Base-by-base conservation (phyloP, 2,888 invertebrate genomes). In the Dynastes maya region DNA sequence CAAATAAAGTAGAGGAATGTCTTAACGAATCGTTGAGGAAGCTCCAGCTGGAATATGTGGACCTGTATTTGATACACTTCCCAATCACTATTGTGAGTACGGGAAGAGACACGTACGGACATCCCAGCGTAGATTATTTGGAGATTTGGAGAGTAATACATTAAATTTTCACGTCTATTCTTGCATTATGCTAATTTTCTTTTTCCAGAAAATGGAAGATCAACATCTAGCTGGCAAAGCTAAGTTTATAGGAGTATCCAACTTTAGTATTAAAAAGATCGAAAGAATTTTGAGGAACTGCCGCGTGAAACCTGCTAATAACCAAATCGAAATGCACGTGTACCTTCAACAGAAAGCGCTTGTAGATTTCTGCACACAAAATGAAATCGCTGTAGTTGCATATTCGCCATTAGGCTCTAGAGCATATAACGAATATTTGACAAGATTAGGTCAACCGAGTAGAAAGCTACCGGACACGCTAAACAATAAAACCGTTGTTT, bases 221-320 rank as follows among this genome's bases (percentile, higher is more conserved):
- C 71, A 71, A 40, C 37, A 71, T 8, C 16, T 58, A 5, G 71
- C 71, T 6, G 71, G 71, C 0, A 55, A 55, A 58, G 90, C 93
- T 0, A 94, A 92, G 82, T 91, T 95, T 22, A 94, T 97, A 84
- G 97, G 97, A 0, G 87, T 96, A 5, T 96, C 96, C 0, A 97
- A 97, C 86, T 92, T 95, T 85, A 95, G 93, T 85, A 89, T 89
- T 49, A 89, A 90, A 32, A 96, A 97, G 88, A 90, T 96, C 79
- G 89, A 90, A 77, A 90, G 93, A 72, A 87, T 96, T 74, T 85
- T 92, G 55, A 89, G 90, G 27, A 89, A 88, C 49, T 91, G 91
- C 5, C 89, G 87, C 65, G 90, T 92, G 70, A 91, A 90, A 80
- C 95, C 93, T 70, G 91, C 93, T 70, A 89, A 88, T 87, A 84